Evolutionary conservation across 1,140 invertebrate genomes (phyloP), one percentile per base, ranked within the genome.

Genomic region (Ceratina japonica): DNA sequence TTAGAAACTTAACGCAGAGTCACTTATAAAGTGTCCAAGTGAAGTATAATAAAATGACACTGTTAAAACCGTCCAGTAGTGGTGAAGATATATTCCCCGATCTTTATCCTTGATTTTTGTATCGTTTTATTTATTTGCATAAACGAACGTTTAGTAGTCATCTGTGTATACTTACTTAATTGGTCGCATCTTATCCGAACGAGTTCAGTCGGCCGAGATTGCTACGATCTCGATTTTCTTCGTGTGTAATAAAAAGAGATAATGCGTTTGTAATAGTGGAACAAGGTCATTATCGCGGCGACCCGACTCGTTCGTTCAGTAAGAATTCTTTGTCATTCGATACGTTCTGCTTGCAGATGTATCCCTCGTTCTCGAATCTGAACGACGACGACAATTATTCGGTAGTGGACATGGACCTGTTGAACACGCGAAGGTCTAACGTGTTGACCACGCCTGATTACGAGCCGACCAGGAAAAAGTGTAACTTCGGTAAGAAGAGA

Each of bases 341-440:
- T 64, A 82, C 12, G 52, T 74, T 85, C 27, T 80, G 20, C 64
- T 83, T 80, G 4, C 52, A 88, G 87, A 68, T 74, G 49, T 88
- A 80, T 64, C 65, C 80, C 4, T 59, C 83, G 27, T 73, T 85
- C 18, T 69, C 58, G 12, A 72, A 78, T 52, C 64, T 84, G 31
- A 77, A 79, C 12, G 81, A 84, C 64, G 88, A 89, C 18, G 90
- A 89, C 8, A 88, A 90, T 59, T 91, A 87, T 63, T 87, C 87
- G 20, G 72, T 92, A 15, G 77, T 91, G 44, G 91, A 92, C 73
- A 88, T 92, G 89, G 91, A 92, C 79, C 88, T 90, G 0, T 81
- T 88, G 52, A 87, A 86, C 12, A 63, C 82, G 18, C 82, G 84
- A 63, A 87, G 85, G 74, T 86, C 86, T 54, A 86, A 80, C 27